Base-by-base conservation (phyloP, 2,797 vertebrate genomes). In the Bradypodion pumilum region DNA sequence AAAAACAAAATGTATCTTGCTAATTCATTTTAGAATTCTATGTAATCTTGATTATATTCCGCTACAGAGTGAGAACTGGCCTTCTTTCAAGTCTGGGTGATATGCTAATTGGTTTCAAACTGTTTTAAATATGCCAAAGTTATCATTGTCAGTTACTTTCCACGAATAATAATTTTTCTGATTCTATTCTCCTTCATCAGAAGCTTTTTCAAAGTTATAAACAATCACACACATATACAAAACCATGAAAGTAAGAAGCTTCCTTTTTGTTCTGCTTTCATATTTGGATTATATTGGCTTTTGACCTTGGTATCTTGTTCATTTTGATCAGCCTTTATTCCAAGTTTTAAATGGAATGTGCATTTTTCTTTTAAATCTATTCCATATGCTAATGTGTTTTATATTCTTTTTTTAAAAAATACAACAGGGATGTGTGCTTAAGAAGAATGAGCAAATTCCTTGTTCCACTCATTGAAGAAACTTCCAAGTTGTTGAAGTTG, bases 81-180 rank as follows among this genome's bases (percentile, higher is more conserved):
- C 89, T 90, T 93, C 75, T 91, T 90, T 93, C 92, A 93, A 92
- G 82, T 92, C 92, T 92, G 94, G 91, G 92, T 94, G 93, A 92
- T 90, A 94, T 89, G 88, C 75, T 94, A 94, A 94, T 94, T 94
- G 88, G 91, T 89, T 94, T 93, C 93, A 93, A 91, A 91, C 90
- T 91, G 89, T 85, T 94, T 92, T 90, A 91, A 93, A 93, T 92
- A 94, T 88, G 89, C 68, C 86, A 87, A 90, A 89, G 85, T 88
- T 90, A 87, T 35, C 89, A 80, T 81, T 92, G 91, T 91, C 89
- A 92, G 85, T 93, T 93, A 89, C 90, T 91, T 93, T 85, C 88
- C 79, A 85, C 84, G 79, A 91, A 90, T 91, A 92, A 82, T 89
- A 90, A 90, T 90, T 92, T 86, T 80, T 88, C 76, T 85, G 63